phyloP scores from a whole-genome alignment of 1,140 invertebrate genomes.

The Drosophila ohnishii region DNA sequence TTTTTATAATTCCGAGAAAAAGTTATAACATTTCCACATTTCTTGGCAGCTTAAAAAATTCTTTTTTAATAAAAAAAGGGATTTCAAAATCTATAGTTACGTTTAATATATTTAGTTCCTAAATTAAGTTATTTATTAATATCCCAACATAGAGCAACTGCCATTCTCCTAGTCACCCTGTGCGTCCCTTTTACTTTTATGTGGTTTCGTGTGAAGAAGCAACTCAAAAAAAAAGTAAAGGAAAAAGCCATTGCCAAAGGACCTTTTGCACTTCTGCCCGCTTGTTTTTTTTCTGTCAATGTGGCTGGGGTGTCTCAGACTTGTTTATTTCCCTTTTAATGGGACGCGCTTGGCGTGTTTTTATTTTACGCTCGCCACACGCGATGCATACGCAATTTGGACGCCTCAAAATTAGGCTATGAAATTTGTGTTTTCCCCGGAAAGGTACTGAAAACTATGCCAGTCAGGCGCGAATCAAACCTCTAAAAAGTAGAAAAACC shows the following conservation, averaged over 20 bases:
- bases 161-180: background rate
- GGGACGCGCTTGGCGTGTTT: conserved; percentile 42
- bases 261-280: conserved; percentile 20
- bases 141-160: background rate
- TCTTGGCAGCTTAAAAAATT: too few species aligned
- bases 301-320: conserved; percentile 23
- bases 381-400: conserved; percentile 67
- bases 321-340: conserved; percentile 68
- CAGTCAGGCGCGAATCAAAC: conserved; percentile 7
- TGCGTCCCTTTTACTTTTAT: conserved; percentile 8
- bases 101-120: background rate
- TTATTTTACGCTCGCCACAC: conserved; percentile 59
- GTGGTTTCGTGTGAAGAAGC: conserved; percentile 40
- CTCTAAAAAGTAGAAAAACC: conserved; percentile 6
- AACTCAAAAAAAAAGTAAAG: conserved; percentile 1
- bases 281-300: conserved; percentile 19
- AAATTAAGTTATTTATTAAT: background rate
- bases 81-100: background rate
- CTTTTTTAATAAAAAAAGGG: background rate
- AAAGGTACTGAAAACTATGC: conserved; percentile 51
- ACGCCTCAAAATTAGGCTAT: conserved; percentile 62
- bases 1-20: too few species aligned
- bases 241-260: background rate
- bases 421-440: conserved; percentile 36
- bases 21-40: background rate